These are phyloP conservation scores for Hippopotamus amphibius DNA, from an alignment of 2,113 vertebrate species.

Conservation along the genomic window DNA sequence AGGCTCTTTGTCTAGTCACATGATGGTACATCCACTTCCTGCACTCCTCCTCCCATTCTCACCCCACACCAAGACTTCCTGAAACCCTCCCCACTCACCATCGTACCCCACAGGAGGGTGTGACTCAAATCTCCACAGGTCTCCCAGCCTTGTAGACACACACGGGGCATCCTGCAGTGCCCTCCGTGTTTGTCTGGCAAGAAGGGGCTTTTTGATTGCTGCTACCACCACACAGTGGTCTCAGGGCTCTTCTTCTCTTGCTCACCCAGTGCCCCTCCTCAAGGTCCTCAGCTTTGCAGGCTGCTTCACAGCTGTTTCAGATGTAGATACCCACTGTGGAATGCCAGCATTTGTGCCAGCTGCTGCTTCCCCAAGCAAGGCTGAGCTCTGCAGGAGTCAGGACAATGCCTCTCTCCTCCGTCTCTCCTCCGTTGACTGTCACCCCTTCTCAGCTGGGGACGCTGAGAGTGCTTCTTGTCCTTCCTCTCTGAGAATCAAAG, in stretches of 20 bases:
- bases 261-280: background rate
- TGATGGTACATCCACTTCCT: background rate
- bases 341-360: background rate
- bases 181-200: background rate
- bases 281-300: background rate
- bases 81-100: background rate
- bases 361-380: background rate
- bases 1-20: background rate
- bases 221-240: background rate
- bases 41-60: background rate
- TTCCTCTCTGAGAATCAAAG: background rate
- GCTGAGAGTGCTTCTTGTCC: background rate
- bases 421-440: background rate
- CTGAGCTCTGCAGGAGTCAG: background rate
- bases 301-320: background rate
- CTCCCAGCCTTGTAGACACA: background rate
- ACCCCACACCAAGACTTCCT: background rate
- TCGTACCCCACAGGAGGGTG: background rate
- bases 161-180: background rate
- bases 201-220: too few species aligned
- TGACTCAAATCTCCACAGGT: background rate
- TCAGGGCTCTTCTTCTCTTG: background rate
- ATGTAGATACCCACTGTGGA: background rate
- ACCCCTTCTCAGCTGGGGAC: background rate
- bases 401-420: background rate